These are phyloP conservation scores for Ganaspis brasiliensis DNA, from an alignment of 2,888 invertebrate species.

Conservation along the genomic window DNA sequence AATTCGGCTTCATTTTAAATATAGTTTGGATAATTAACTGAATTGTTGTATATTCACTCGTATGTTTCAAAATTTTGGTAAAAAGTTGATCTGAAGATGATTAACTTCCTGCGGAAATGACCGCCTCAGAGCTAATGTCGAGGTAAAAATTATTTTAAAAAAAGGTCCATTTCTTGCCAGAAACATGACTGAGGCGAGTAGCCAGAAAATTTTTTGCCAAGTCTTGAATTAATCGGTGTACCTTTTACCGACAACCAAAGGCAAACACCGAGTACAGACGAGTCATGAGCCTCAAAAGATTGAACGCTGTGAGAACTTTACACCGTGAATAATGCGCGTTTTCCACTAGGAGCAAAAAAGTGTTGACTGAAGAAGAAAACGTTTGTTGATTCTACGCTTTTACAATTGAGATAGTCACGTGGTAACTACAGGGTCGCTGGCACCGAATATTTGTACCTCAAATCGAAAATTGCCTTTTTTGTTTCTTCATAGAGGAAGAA, in stretches of 20 bases:
- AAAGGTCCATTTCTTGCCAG: constrained; percentile 7
- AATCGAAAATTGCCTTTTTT: neutral
- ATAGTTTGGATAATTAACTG: too few species aligned
- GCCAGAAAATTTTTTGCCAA: constrained; percentile 26
- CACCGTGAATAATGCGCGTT: constrained; percentile 33
- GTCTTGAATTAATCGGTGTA: constrained; percentile 34
- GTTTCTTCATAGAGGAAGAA: too few species aligned
- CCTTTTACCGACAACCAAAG: constrained; percentile 12
- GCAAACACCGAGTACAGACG: constrained; percentile 28
- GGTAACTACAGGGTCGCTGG: constrained; percentile 5
- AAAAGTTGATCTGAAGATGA: constrained; percentile 18
- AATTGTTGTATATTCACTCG: neutral
- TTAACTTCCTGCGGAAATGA: constrained; percentile 37
- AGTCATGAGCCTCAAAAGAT: constrained; percentile 17
- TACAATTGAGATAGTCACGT: constrained; percentile 23
- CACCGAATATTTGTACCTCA: too few species aligned
- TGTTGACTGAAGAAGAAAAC: constrained; percentile 37
- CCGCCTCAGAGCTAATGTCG: neutral
- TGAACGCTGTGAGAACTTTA: constrained; percentile 39
- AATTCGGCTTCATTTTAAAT: too few species aligned
- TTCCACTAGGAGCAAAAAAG: constrained; percentile 24
- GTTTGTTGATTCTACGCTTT: constrained; percentile 35
- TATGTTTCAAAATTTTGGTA: neutral
- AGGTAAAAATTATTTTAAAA: constrained; percentile 25
- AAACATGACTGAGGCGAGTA: constrained; percentile 21